phyloP scores from a whole-genome alignment of 2,113 vertebrate species.

The Saguinus imperator region DNA sequence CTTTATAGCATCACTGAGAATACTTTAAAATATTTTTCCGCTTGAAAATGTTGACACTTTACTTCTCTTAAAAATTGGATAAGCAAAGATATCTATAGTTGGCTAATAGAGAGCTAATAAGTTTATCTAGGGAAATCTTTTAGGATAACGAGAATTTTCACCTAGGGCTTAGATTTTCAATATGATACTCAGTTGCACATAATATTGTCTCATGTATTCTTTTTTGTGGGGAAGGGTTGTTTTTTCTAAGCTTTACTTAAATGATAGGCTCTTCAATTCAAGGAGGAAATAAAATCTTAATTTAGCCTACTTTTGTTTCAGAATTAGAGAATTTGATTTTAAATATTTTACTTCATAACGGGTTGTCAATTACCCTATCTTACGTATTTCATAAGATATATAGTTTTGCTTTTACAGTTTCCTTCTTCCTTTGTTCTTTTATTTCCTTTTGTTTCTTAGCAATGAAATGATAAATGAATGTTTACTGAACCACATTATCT shows the following conservation, averaged over 20 bases:
- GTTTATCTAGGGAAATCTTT: background rate
- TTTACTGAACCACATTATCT: conserved; percentile 59
- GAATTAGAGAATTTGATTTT: background rate
- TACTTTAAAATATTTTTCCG: background rate
- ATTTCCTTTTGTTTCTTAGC: conserved; percentile 64
- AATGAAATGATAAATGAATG: conserved; percentile 73
- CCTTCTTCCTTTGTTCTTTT: conserved; percentile 34
- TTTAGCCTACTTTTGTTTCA: background rate
- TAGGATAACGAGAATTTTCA: background rate
- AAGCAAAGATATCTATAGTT: background rate
- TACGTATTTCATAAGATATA: background rate
- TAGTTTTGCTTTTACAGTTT: conserved; percentile 25
- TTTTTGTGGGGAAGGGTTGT: background rate
- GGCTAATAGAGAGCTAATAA: background rate
- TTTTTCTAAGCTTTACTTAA: background rate
- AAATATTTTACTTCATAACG: background rate
- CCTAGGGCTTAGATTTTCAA: background rate
- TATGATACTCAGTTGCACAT: background rate
- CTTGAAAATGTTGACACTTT: background rate
- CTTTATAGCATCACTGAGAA: background rate
- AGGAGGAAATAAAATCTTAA: background rate
- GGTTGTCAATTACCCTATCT: background rate
- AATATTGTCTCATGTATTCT: background rate
- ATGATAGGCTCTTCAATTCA: conserved; percentile 27
- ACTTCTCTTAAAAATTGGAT: background rate